phyloP scores from a whole-genome alignment of 2,797 vertebrate species.

The Malurus leucopterus region DNA sequence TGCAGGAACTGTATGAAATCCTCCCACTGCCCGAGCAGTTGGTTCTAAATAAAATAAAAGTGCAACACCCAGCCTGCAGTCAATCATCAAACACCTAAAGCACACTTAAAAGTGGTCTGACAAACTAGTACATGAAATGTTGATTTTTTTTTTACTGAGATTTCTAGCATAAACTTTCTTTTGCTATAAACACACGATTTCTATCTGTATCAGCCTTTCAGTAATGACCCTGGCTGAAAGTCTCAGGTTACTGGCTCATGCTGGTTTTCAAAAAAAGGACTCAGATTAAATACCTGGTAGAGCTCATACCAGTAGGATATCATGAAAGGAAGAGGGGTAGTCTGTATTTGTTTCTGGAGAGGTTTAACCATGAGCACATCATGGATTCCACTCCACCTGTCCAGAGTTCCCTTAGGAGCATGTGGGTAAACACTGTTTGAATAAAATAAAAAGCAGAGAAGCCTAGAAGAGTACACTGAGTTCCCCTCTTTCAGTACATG shows the following conservation, averaged over 20 bases:
- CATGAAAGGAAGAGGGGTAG: background rate
- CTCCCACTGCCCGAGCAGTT: background rate
- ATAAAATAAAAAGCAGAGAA: background rate
- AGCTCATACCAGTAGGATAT: background rate
- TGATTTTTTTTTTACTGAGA: background rate
- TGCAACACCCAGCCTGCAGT: background rate
- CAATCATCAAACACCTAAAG: background rate
- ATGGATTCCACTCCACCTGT: background rate
- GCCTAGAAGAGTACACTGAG: background rate
- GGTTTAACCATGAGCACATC: background rate
- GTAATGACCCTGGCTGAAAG: background rate
- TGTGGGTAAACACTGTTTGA: background rate
- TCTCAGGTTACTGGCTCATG: background rate
- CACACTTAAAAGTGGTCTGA: background rate
- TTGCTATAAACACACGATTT: background rate
- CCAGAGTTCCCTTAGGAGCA: background rate
- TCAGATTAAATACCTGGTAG: background rate
- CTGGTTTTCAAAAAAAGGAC: background rate
- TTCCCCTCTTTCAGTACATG: background rate
- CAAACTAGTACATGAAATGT: background rate
- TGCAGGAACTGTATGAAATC: background rate
- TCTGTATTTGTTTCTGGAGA: background rate
- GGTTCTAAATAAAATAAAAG: background rate
- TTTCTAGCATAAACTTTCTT: background rate
- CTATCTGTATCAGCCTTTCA: background rate